Evolutionary conservation across 2,797 vertebrate genomes (phyloP).

Genomic region (Tadarida brasiliensis): DNA sequence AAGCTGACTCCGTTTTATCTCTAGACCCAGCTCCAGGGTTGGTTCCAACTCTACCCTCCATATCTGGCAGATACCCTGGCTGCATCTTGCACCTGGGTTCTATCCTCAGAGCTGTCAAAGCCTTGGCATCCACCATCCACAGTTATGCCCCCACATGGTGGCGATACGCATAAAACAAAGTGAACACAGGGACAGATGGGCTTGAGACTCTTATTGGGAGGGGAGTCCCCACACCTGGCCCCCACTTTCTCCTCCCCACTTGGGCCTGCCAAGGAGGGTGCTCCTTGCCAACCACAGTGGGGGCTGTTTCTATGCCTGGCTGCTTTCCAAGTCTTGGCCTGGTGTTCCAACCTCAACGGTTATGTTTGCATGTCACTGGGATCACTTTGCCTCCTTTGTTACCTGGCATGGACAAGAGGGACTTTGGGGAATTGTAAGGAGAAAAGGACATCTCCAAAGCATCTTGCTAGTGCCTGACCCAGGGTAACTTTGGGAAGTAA

Average conservation of each 20-base stretch:
- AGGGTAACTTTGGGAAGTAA: neutral
- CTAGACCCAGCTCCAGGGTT: neutral
- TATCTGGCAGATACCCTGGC: slow-evolving; percentile 28
- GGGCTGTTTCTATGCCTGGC: neutral
- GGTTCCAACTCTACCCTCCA: neutral
- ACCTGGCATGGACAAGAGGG: neutral
- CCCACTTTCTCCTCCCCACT: neutral
- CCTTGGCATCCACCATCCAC: neutral
- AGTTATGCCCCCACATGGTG: neutral
- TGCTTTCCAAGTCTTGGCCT: neutral
- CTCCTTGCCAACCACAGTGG: neutral
- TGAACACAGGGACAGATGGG: neutral
- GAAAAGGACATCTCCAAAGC: neutral
- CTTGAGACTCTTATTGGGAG: neutral
- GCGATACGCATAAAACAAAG: rapidly evolving
- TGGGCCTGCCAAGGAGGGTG: neutral
- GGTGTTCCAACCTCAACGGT: neutral
- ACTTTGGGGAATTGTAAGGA: neutral
- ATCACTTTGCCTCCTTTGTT: neutral
- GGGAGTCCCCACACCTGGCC: neutral
- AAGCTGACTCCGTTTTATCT: neutral
- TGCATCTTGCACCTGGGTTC: slow-evolving; percentile 40
- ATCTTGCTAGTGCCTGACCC: too few relatives aligned
- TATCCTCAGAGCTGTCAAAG: neutral
- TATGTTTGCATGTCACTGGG: slow-evolving; percentile 52